Evolutionary conservation across 2,797 vertebrate species (phyloP).

Genomic region (Cyclopterus lumpus): DNA sequence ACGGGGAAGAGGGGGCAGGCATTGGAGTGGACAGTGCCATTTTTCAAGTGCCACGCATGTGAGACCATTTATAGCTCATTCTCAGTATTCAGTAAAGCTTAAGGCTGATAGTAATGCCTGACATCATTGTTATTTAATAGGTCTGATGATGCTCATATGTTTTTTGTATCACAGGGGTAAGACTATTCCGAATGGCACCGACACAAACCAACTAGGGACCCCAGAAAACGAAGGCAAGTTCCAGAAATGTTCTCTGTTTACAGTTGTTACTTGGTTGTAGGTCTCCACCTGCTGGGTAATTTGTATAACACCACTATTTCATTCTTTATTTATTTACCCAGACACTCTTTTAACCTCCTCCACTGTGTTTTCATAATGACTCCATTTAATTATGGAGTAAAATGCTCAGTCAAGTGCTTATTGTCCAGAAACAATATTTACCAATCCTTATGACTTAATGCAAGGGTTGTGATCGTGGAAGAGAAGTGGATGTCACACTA

Average conservation of each 20-base stretch:
- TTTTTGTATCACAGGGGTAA: conserved; percentile 84
- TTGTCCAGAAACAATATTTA: conserved; percentile 25
- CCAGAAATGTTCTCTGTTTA: conserved; percentile 12
- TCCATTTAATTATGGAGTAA: conserved; percentile 18
- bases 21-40: conserved; percentile 92
- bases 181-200: conserved; percentile 89
- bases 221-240: conserved; percentile 90
- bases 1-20: conserved; percentile 89
- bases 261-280: conserved; percentile 11
- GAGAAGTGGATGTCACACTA: conserved; percentile 55
- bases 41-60: conserved; percentile 96
- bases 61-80: conserved; percentile 67
- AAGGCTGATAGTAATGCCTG: neutral
- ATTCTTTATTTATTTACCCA: neutral
- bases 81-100: neutral
- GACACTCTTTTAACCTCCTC: neutral
- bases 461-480: conserved; percentile 1
- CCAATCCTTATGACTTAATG: conserved; percentile 27
- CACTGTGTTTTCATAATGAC: conserved; percentile 8
- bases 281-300: conserved; percentile 66
- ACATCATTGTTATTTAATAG: neutral
- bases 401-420: conserved; percentile 32
- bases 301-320: conserved; percentile 5
- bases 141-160: neutral
- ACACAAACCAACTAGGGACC: conserved; percentile 85